These are phyloP conservation scores for Lacanobia wlatinum DNA, from an alignment of 2,888 invertebrate genomes.

Conservation along the genomic window DNA sequence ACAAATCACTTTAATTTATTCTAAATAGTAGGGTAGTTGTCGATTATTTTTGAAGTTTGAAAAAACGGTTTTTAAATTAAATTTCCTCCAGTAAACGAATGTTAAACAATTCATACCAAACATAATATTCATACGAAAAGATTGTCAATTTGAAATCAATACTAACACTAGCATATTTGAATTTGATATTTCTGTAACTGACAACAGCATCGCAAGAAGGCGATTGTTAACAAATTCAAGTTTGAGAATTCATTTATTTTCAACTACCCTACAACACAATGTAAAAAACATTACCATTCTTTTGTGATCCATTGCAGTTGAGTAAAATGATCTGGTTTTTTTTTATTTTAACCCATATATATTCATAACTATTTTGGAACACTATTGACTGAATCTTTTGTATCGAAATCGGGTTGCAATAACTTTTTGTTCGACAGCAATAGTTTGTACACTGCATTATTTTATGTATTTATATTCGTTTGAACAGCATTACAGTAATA, in stretches of 20 bases:
- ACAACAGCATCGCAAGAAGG: neutral
- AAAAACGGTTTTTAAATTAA: too few relatives aligned
- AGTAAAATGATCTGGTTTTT: conserved; percentile 1
- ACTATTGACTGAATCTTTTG: too few relatives aligned
- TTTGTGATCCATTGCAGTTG: neutral
- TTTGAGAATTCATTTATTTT: neutral
- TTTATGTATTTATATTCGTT: conserved; percentile 27
- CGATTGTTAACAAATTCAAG: neutral
- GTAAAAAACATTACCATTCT: conserved; percentile 4
- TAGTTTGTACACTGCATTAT: conserved; percentile 24
- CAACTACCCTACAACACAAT: conserved; percentile 39
- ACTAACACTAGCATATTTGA: neutral
- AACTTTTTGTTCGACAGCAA: conserved; percentile 27
- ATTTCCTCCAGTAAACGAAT: neutral
- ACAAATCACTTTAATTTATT: conserved; percentile 13
- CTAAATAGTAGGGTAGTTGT: conserved; percentile 44
- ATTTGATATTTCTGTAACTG: too few relatives aligned
- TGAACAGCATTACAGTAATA: conserved; percentile 44
- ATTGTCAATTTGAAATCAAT: neutral
- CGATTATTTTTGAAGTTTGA: neutral
- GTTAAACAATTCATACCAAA: neutral
- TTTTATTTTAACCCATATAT: neutral
- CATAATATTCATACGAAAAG: too few relatives aligned
- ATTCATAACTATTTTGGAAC: too few relatives aligned
- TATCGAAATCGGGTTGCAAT: too few relatives aligned